Evolutionary conservation across 1,140 invertebrate genomes (phyloP), one percentile per base, ranked within the genome.

Genomic region (Aphelenchoides avenae): DNA sequence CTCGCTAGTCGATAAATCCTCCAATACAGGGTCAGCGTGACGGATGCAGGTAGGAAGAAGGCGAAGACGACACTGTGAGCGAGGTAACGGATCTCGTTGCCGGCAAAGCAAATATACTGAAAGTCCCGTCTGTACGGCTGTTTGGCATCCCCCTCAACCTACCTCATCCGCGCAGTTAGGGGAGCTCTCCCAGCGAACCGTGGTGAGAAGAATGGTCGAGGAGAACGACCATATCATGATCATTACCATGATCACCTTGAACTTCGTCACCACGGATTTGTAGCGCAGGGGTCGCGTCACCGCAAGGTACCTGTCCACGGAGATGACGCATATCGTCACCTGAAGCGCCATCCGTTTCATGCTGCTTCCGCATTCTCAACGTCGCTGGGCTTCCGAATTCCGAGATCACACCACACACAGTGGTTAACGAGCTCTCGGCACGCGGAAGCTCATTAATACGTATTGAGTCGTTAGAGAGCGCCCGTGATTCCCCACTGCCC

Each of bases 141-240:
- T 37, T 26, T 5, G 43, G 27, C 15, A 29, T 46, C 33, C 30
- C n/a, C 13, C 26, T 7, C 9, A 27, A 9, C 26, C 24, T 57
- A 55, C 56, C 53, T 57, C 53, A 61, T 61, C 49, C n/a, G 44
- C 13, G 31, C 55, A 59, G 11, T 40, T 52, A 6, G n/a, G 31
- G 7, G n/a, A 55, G 29, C 15, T 6, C n/a, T 75, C 65, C 73
- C 73, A 75, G 50, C 64, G 43, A 5, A 77, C 66, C 22, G 73
- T 75, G 13, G 72, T 58, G 29, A 77, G 33, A 3, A 77, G 49
- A 36, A 75, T 75, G 9, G 53, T 33, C 6, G 64, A 66, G 30
- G 90, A 90, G 56, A 93, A 79, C 40, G 91, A 80, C 91, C 91
- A 95, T 55, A 95, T 89, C 43, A 57, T 58, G 11, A 75, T 47